These are phyloP conservation scores for Tachystola acroxantha DNA, from an alignment of 2,888 invertebrate species.

Conservation along the genomic window DNA sequence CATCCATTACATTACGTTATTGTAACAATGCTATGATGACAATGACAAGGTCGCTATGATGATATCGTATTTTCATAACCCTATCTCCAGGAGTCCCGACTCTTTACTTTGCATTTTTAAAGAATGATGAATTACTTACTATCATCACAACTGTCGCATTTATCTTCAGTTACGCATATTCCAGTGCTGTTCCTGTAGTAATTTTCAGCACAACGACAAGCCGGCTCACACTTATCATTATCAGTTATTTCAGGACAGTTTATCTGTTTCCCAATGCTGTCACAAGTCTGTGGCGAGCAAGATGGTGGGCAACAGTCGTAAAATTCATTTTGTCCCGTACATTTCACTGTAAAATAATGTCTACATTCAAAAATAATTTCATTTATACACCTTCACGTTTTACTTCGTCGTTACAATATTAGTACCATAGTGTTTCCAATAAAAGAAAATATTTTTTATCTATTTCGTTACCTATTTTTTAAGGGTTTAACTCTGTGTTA, in stretches of 20 bases:
- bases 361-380: neutral
- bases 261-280: neutral
- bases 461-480: too few species aligned
- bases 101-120: too few species aligned
- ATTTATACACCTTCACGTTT: too few species aligned
- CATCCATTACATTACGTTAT: too few species aligned
- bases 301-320: neutral
- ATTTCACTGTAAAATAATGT: neutral
- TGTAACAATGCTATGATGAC: too few species aligned
- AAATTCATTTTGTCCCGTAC: neutral
- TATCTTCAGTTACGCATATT: conserved; percentile 22
- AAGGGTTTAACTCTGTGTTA: too few species aligned
- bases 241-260: neutral
- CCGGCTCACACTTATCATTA: conserved; percentile 10
- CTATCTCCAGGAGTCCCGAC: too few species aligned
- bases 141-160: conserved; percentile 24
- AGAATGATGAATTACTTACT: too few species aligned
- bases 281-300: neutral
- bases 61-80: too few species aligned
- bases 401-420: neutral
- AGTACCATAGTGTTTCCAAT: neutral
- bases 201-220: conserved; percentile 25
- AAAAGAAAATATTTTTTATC: too few species aligned
- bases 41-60: too few species aligned
- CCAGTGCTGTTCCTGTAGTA: conserved; percentile 22